These are phyloP conservation scores for Menidia beryllina DNA, from an alignment of 2,113 vertebrate species.

Conservation along the genomic window DNA sequence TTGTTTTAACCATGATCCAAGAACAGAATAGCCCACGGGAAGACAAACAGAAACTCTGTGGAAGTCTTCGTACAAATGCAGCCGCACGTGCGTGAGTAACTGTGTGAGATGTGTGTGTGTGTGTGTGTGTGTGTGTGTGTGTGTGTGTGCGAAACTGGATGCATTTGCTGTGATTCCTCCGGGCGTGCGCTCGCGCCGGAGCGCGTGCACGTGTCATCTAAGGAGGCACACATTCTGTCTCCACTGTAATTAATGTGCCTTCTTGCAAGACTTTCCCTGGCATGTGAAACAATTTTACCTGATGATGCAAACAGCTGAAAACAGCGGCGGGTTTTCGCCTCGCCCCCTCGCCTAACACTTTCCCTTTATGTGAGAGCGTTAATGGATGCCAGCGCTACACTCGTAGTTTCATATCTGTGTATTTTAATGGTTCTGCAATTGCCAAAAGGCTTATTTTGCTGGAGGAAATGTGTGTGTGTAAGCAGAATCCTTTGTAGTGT, in stretches of 20 bases:
- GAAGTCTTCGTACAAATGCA: constrained; percentile 11
- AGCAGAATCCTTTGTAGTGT: constrained; percentile 75
- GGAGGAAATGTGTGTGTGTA: constrained; percentile 68
- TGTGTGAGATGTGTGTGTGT: constrained; percentile 21
- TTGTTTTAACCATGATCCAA: constrained; percentile 79
- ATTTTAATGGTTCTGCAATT: constrained; percentile 47
- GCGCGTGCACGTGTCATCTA: constrained; percentile 33
- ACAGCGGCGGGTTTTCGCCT: constrained; percentile 32
- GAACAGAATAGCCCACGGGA: constrained; percentile 71
- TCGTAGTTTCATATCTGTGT: constrained; percentile 50
- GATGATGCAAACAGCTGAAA: constrained; percentile 81
- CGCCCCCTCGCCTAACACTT: constrained; percentile 63
- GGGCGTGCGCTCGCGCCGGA: neutral
- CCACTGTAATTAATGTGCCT: constrained; percentile 65
- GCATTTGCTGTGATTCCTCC: constrained; percentile 38
- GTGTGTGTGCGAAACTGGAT: constrained; percentile 6
- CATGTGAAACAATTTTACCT: constrained; percentile 74
- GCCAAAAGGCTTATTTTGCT: constrained; percentile 72
- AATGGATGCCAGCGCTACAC: constrained; percentile 45
- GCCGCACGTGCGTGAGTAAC: constrained; percentile 15
- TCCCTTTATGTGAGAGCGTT: constrained; percentile 45
- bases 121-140: constrained; percentile 14
- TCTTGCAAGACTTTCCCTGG: constrained; percentile 65
- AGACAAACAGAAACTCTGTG: constrained; percentile 59
- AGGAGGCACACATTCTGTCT: constrained; percentile 36